A percentile compares a stretch with the other conserved stretches of the same genome.
These are phyloP conservation scores for Reinhardtius hippoglossoides DNA, from an alignment of 2,113 vertebrate genomes.

Conservation along the genomic window DNA sequence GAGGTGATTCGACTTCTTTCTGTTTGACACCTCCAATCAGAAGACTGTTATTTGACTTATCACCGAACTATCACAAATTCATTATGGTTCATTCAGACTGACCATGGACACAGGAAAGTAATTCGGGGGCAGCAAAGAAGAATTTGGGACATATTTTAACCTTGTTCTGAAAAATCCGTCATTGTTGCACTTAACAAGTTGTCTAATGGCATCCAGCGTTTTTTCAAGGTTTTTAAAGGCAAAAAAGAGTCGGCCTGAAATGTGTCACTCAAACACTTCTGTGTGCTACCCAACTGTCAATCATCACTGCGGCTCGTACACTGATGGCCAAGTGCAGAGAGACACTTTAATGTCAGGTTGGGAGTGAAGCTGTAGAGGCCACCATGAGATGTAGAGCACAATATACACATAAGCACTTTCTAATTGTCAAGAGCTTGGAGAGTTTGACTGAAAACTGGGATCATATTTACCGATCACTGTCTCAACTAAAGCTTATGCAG, in stretches of 20 bases:
- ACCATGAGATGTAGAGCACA: conserved; percentile 24
- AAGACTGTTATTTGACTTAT: conserved; percentile 27
- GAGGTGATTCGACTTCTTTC: conserved; percentile 13
- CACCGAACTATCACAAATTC: conserved; percentile 31
- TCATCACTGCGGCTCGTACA: conserved; percentile 16
- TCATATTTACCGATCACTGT: not conserved
- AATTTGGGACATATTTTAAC: not conserved
- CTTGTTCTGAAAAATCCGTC: conserved; percentile 3
- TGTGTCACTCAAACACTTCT: not conserved
- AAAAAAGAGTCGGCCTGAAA: conserved; percentile 1
- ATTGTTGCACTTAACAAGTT: conserved; percentile 22
- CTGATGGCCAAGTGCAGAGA: conserved; percentile 1
- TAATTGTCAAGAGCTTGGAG: not conserved
- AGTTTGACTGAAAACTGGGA: conserved; percentile 11
- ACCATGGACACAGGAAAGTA: not conserved
- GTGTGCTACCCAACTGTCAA: not conserved
- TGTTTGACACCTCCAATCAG: conserved; percentile 16
- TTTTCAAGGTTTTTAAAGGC: not conserved
- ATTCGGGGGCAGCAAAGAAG: not conserved
- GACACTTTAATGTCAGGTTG: not conserved
- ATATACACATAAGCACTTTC: conserved; percentile 20
- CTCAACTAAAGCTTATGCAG: not conserved
- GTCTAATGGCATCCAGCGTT: not conserved
- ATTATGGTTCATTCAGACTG: conserved; percentile 2
- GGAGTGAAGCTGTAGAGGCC: conserved; percentile 13